Percentiles rank a stretch among this genome's conserved stretches.
These are phyloP conservation scores for Epinotia bilunana DNA, from an alignment of 2,888 invertebrate species.

Conservation along the genomic window DNA sequence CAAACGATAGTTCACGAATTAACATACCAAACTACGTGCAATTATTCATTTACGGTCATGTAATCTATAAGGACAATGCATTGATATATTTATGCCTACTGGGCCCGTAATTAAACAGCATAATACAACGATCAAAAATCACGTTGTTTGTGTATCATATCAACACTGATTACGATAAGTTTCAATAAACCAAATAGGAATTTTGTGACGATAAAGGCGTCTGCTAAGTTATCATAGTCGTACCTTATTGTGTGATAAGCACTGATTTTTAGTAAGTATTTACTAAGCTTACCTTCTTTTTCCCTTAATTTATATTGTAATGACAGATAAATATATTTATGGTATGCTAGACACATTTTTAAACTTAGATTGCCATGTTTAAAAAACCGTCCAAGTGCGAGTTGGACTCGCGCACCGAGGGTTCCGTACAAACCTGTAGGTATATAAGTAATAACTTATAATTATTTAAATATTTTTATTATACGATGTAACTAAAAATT, in stretches of 20 bases:
- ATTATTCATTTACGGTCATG: neutral
- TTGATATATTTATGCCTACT: neutral
- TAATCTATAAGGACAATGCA: neutral
- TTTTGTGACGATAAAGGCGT: neutral
- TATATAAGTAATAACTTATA: too few relatives aligned
- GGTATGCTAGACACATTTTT: too few relatives aligned
- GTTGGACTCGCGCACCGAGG: too few relatives aligned
- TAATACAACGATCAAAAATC: too few relatives aligned
- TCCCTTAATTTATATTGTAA: neutral
- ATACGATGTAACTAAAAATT: too few relatives aligned
- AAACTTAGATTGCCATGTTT: too few relatives aligned
- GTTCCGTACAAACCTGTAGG: too few relatives aligned
- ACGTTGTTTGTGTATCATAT: slow-evolving; percentile 1
- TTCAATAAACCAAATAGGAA: neutral
- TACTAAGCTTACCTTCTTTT: neutral
- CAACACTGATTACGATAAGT: neutral
- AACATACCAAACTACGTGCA: neutral
- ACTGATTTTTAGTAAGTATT: neutral
- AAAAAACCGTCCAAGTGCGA: too few relatives aligned
- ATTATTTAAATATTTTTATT: too few relatives aligned
- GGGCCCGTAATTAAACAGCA: neutral
- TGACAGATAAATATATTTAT: neutral
- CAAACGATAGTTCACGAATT: too few relatives aligned
- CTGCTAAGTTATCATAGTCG: neutral
- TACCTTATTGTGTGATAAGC: slow-evolving; percentile 6